Evolutionary conservation across 2,113 vertebrate species (phyloP).

Genomic region (Cinclus mexicanus): DNA sequence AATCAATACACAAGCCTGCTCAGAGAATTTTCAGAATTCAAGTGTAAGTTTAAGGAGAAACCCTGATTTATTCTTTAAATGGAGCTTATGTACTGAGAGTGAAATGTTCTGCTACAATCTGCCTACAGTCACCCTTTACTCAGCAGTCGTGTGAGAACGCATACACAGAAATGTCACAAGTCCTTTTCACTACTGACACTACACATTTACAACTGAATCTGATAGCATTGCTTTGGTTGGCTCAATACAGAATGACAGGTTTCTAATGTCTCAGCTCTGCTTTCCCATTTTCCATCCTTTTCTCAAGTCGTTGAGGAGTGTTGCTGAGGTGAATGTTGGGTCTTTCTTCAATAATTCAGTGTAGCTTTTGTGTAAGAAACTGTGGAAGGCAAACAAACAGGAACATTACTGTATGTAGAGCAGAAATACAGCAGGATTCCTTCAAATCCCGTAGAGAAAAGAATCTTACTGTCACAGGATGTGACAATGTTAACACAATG

Average conservation of each 20-base stretch:
- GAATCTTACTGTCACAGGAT: neutral
- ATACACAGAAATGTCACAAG: neutral
- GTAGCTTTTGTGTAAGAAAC: conserved; percentile 42
- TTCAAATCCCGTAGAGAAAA: neutral
- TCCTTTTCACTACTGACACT: conserved; percentile 31
- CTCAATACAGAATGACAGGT: conserved; percentile 36
- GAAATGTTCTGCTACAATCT: conserved; percentile 20
- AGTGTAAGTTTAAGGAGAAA: conserved; percentile 53
- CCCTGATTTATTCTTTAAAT: conserved; percentile 18
- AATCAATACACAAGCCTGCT: conserved; percentile 38
- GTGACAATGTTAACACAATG: no score
- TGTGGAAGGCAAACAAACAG: conserved; percentile 58
- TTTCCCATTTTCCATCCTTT: conserved; percentile 43
- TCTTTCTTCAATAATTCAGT: conserved; percentile 58
- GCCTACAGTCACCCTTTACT: neutral
- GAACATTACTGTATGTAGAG: neutral
- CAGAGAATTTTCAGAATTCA: conserved; percentile 48
- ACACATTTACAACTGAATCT: conserved; percentile 41
- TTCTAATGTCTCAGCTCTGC: conserved; percentile 46
- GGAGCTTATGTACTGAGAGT: neutral
- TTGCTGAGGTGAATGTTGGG: conserved; percentile 29
- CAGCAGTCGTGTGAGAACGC: conserved; percentile 12
- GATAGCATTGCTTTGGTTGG: conserved; percentile 63
- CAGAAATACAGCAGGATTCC: neutral
- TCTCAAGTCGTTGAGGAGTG: conserved; percentile 14